Evolutionary conservation across 2,113 vertebrate genomes (phyloP).

Genomic region (Alligator mississippiensis): DNA sequence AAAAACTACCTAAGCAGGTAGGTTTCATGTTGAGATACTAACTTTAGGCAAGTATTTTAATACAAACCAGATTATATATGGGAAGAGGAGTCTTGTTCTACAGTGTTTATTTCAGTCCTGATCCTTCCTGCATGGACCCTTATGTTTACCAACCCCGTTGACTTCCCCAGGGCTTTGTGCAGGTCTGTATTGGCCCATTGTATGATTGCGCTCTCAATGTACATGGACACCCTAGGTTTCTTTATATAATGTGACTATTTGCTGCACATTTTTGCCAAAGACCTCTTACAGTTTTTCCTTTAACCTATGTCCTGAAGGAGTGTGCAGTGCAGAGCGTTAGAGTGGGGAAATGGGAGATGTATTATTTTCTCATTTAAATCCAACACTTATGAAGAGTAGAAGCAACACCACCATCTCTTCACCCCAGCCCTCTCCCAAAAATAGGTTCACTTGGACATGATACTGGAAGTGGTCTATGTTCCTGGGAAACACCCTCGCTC

Average conservation of each 20-base stretch:
- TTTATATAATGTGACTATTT: constrained; percentile 26
- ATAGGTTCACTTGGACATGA: background rate
- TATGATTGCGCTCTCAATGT: constrained; percentile 43
- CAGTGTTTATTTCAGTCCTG: constrained; percentile 33
- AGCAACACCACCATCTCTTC: background rate
- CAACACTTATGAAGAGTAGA: constrained; percentile 7
- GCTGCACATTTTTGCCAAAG: constrained; percentile 41
- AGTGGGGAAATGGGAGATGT: background rate
- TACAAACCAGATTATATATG: constrained; percentile 69
- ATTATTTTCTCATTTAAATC: background rate
- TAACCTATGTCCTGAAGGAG: background rate
- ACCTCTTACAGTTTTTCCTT: constrained; percentile 31
- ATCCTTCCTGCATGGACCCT: background rate
- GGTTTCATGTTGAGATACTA: constrained; percentile 69
- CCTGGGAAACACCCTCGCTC: background rate
- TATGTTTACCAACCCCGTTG: background rate
- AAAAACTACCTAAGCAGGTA: constrained; percentile 79
- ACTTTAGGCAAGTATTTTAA: constrained; percentile 75
- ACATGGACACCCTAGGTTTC: constrained; percentile 46
- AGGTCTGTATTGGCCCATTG: background rate
- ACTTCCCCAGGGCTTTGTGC: background rate
- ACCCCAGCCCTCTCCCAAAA: background rate
- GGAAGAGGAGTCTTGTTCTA: constrained; percentile 35
- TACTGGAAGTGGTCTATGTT: background rate
- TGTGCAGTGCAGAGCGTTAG: background rate